Base-by-base conservation (phyloP, 1,140 invertebrate genomes). In the Mactra quadrangularis region DNA sequence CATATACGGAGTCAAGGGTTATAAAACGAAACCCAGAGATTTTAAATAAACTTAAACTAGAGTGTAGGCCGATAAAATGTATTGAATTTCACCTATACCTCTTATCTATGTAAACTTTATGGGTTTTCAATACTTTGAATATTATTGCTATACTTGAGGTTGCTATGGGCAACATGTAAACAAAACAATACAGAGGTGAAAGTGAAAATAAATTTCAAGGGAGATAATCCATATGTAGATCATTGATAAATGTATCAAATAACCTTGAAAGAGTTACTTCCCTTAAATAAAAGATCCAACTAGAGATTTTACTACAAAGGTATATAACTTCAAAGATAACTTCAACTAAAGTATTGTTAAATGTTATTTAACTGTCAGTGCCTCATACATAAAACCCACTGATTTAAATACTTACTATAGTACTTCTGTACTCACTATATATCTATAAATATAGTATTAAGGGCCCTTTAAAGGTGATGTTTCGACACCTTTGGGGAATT, bases 41-140 rank as follows among this genome's bases (percentile, higher is more conserved):
- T 64, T 41, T 64, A 64, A 6, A 64, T 45, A 64, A 35, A 45
- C 35, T 64, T 22, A 64, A 64, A 60, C 35, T 25, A 22, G 35
- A 4, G 35, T 64, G 35, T 35, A 45, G n/a, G 60, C 4, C 35
- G 33, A 64, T 64, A 62, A 62, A 38, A 33, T 55, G 52, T 75
- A 59, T 75, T 59, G 71, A 57, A 75, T 75, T 55, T 75, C 71
- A 75, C 55, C 52, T 59, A 33, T 59, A 27, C n/a, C 38, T 35
- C 27, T 75, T 75, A 75, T 75, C 71, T 59, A 11, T 55, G 7
- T 64, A 45, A 64, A 59, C 52, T 75, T 75, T 75, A 75, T 75
- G 71, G 71, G 71, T 75, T 75, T 75, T 59, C 71, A 75, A 75
- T 75, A 75, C 55, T 75, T 75, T 60, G 38, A 64, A 75, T 59